Conservation (phyloP, 23 tunicate genomes). For the Corella eumyota region DNA sequence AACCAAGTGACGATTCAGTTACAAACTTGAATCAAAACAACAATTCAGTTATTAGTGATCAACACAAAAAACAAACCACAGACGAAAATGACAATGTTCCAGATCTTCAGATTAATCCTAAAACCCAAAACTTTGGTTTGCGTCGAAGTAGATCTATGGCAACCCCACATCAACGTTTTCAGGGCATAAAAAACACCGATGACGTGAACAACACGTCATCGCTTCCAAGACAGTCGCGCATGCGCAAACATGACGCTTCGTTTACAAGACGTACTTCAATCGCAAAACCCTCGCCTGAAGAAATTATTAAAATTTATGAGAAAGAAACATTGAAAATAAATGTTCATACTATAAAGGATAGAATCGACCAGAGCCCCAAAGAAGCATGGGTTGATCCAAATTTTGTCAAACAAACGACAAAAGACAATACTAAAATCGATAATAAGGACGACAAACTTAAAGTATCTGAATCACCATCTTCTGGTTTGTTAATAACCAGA, state of each 20-base stretch:
- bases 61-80: background rate
- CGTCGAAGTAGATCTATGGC: constrained; percentile 23
- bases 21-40: no score
- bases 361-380: constrained; percentile 3
- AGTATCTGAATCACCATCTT: background rate
- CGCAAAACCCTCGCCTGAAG: constrained; percentile 27
- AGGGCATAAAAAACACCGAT: background rate
- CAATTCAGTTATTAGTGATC: no score
- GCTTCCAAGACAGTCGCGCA: background rate
- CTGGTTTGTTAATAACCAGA: no score
- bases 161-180: constrained; percentile 34
- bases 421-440: background rate
- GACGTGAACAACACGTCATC: constrained; percentile 7
- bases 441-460: background rate
- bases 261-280: constrained; percentile 18
- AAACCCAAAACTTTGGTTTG: no score
- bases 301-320: constrained; percentile 25
- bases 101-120: no score
- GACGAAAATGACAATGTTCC: no score
- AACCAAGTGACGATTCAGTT: no score
- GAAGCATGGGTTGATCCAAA: constrained; percentile 17
- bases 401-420: background rate
- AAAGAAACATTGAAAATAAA: background rate
- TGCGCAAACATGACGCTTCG: constrained; percentile 17
- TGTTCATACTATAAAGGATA: background rate